These are phyloP conservation scores for Lycodopsis pacificus DNA, from an alignment of 2,797 vertebrate species.

Conservation along the genomic window DNA sequence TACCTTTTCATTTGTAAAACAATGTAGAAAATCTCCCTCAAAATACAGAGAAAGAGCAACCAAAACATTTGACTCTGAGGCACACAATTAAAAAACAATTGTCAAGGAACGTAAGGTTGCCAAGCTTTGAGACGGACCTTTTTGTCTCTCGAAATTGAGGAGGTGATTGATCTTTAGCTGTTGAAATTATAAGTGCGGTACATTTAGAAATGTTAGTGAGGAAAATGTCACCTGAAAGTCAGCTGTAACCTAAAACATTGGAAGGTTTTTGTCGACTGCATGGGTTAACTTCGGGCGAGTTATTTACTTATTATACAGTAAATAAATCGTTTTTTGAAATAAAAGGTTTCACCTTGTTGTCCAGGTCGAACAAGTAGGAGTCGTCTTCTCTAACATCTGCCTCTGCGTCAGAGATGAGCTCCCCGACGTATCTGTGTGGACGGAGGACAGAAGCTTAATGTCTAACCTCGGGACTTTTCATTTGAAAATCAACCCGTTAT, in stretches of 20 bases:
- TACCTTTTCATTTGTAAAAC: background rate
- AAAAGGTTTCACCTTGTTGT: slow-evolving; percentile 89
- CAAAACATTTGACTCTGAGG: background rate
- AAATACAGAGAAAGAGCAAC: background rate
- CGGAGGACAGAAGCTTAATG: background rate
- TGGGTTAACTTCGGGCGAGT: background rate
- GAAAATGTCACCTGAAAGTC: background rate
- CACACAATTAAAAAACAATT: background rate
- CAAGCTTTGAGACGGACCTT: background rate
- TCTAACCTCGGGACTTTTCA: background rate
- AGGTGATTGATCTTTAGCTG: background rate
- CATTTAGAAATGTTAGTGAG: background rate
- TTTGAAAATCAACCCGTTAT: background rate
- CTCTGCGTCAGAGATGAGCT: slow-evolving; percentile 94
- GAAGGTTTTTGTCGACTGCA: background rate
- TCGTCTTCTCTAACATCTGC: slow-evolving; percentile 94
- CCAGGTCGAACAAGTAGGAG: slow-evolving; percentile 93
- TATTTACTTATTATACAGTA: background rate
- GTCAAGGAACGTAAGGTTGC: background rate
- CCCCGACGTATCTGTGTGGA: slow-evolving; percentile 89
- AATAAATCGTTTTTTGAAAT: background rate
- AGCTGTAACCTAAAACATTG: background rate
- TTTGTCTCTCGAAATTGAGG: background rate
- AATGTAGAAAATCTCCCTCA: background rate
- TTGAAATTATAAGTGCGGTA: background rate